Evolutionary conservation across 2,113 vertebrate species (phyloP), one percentile per base, ranked within the genome.

Genomic region (Notiomystis cincta): DNA sequence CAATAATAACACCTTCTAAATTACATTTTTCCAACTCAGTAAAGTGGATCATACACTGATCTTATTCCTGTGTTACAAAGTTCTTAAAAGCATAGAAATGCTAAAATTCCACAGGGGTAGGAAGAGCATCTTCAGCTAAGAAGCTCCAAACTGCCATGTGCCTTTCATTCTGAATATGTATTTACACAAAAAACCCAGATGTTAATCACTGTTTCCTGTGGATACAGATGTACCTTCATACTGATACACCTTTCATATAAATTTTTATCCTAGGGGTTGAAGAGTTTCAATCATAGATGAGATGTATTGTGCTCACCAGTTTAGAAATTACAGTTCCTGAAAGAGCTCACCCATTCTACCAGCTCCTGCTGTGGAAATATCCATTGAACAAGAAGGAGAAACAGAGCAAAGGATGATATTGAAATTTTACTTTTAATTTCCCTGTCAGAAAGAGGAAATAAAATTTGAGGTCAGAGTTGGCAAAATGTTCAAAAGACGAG

Each of bases 151-250:
- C 18, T 78, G 56, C 40, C 44, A 24, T 3, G 30, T 87, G 56
- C 51, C 20, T 93, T 92, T 93, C 72, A 65, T 87, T 90, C 93
- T 87, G 69, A 71, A 81, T 75, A 71, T 37, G 31, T 87, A 81
- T 93, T 95, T 87, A 87, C 66, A 69, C 35, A 87, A 81, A 94
- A 92, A 80, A 82, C 81, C 62, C 64, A 78, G 83, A 82, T 89
- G 6, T 45, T 54, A 83, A 66, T 95, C 80, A 53, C 76, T 90
- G 76, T 73, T 94, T 80, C 72, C 82, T 77, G 57, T 89, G 83
- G 83, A 82, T 89, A 75, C 72, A 87, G 65, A n/a, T 44, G 28
- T 83, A 60, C 69, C 64, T 95, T 89, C 57, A 75, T 44, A 81
- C 30, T 56, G 44, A 81, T 87, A 70, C 56, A 58, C 13, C 87